phyloP scores from a whole-genome alignment of 2,888 invertebrate species.

The Aleiodes leptofemur region DNA sequence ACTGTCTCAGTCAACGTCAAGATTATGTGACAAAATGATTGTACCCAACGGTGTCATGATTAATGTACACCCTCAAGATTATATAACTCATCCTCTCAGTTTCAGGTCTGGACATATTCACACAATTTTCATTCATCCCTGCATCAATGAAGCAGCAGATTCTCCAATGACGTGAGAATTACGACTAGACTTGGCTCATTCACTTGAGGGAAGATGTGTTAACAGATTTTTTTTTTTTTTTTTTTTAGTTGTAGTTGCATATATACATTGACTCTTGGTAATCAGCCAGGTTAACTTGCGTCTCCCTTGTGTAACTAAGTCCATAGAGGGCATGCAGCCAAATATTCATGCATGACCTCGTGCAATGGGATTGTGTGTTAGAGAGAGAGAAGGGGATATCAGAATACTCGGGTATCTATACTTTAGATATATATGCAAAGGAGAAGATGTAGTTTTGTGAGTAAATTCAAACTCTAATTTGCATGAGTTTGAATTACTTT shows the following conservation, averaged over 20 bases:
- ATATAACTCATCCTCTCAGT: slow-evolving; percentile 20
- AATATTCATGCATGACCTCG: slow-evolving; percentile 64
- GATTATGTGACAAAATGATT: slow-evolving; percentile 57
- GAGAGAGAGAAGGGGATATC: neutral
- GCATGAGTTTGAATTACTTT: slow-evolving; percentile 8
- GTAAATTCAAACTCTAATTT: too few species aligned
- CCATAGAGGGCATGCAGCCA: slow-evolving; percentile 63
- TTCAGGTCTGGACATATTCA: neutral
- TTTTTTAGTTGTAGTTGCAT: neutral
- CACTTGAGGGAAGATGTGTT: slow-evolving; percentile 7
- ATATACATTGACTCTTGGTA: slow-evolving; percentile 16
- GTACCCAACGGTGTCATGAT: slow-evolving; percentile 27
- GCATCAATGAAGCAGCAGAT: too few species aligned
- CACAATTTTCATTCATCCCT: neutral
- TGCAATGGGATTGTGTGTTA: slow-evolving; percentile 45
- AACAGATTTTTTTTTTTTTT: neutral
- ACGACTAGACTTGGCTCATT: neutral
- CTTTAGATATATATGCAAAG: neutral
- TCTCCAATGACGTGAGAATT: neutral
- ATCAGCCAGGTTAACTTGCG: slow-evolving; percentile 50
- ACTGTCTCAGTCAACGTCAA: slow-evolving; percentile 51
- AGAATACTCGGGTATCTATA: neutral
- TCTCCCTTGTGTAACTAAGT: slow-evolving; percentile 27
- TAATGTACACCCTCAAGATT: slow-evolving; percentile 28
- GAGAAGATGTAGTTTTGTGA: too few species aligned